phyloP scores from a whole-genome alignment of 1,140 invertebrate species.

The Asbolus verrucosus region DNA sequence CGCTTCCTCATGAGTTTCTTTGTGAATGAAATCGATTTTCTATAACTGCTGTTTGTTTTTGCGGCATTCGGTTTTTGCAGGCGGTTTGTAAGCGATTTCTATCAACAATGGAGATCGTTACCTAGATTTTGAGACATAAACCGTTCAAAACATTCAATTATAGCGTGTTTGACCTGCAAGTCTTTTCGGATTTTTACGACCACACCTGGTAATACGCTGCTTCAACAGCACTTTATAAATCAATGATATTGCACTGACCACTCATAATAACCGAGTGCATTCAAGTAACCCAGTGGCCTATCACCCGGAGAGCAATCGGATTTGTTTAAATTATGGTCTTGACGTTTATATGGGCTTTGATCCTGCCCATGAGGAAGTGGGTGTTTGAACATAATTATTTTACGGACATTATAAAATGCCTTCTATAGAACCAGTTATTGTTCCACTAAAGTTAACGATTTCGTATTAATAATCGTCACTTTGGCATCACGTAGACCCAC shows the following conservation, averaged over 20 bases:
- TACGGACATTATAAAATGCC: slow-evolving; percentile 45
- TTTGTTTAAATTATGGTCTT: slow-evolving; percentile 52
- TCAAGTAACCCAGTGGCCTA: slow-evolving; percentile 55
- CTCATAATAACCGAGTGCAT: slow-evolving; percentile 39
- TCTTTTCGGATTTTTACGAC: slow-evolving; percentile 17
- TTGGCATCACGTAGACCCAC: slow-evolving; percentile 32
- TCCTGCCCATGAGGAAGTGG: slow-evolving; percentile 49
- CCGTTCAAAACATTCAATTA: slow-evolving; percentile 39
- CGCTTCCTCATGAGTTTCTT: too few species aligned
- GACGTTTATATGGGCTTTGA: slow-evolving; percentile 48
- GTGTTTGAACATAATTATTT: slow-evolving; percentile 47
- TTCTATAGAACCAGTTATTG: slow-evolving; percentile 39
- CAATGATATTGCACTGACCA: slow-evolving; percentile 42
- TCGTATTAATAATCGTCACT: slow-evolving; percentile 46
- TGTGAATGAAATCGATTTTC: too few species aligned
- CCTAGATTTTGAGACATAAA: slow-evolving; percentile 7
- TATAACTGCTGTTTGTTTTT: too few species aligned
- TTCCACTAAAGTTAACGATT: slow-evolving; percentile 45
- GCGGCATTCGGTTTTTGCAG: too few species aligned
- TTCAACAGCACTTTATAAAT: slow-evolving; percentile 40
- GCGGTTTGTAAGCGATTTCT: too few species aligned
- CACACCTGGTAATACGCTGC: slow-evolving; percentile 26
- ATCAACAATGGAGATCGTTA: too few species aligned
- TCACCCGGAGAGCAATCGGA: slow-evolving; percentile 53
- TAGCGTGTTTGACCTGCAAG: slow-evolving; percentile 29